Conservation (phyloP, 2,888 invertebrate species). For the Euphydryas editha region DNA sequence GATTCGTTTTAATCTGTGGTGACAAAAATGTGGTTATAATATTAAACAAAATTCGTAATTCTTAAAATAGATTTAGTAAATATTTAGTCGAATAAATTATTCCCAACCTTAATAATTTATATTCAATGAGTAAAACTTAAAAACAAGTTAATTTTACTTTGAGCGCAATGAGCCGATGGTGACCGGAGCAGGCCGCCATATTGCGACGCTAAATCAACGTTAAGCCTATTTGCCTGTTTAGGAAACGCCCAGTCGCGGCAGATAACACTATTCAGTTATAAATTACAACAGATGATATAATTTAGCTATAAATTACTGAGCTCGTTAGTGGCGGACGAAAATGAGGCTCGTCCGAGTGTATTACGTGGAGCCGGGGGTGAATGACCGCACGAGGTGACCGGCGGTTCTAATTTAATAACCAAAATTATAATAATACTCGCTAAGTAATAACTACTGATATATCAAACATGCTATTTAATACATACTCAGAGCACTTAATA, state of each 20-base stretch:
- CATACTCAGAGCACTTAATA: no score
- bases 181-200: conserved; percentile 19
- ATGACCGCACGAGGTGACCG: no score
- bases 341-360: not conserved
- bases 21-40: no score
- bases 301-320: conserved; percentile 15
- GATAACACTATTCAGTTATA: conserved; percentile 16
- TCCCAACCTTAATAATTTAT: not conserved
- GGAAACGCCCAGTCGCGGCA: conserved; percentile 14
- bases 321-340: conserved; percentile 4
- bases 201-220: conserved; percentile 28
- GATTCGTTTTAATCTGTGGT: no score
- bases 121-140: not conserved
- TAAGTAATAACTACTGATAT: no score
- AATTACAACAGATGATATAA: conserved; percentile 22
- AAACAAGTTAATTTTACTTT: not conserved
- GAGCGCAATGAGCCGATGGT: not conserved
- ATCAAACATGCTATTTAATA: no score
- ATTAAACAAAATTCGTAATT: no score
- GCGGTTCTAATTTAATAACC: no score
- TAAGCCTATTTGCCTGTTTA: conserved; percentile 29
- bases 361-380: not conserved
- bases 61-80: no score
- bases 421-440: no score
- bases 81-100: not conserved